A percentile compares a stretch with the other conserved stretches of the same genome.
Conservation (phyloP, 2,797 vertebrate species). For the Sebastes aleutianus region DNA sequence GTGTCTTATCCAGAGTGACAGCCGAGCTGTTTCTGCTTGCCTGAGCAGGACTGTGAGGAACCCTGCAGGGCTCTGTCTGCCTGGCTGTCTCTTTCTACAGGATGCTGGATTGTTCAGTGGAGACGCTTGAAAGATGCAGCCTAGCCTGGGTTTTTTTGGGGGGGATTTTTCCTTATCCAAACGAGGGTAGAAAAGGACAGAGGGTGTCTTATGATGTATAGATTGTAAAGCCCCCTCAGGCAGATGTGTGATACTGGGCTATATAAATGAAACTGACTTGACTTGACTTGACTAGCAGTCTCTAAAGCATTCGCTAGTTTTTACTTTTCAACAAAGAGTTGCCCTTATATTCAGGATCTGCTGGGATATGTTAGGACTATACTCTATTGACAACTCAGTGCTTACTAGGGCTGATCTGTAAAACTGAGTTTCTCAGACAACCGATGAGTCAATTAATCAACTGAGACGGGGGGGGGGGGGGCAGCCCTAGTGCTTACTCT, state of each 20-base stretch:
- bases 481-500: not conserved
- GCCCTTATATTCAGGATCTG: not conserved
- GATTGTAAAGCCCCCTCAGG: not conserved
- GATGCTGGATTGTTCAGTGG: conserved; percentile 10
- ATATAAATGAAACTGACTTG: not conserved
- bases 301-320: not conserved
- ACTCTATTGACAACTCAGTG: not conserved
- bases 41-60: conserved; percentile 71
- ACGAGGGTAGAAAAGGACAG: not conserved
- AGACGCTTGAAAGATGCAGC: conserved; percentile 20
- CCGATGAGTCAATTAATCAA: no score
- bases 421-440: no score
- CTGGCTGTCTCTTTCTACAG: conserved; percentile 48
- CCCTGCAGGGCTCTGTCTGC: conserved; percentile 66
- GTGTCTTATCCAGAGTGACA: conserved; percentile 64
- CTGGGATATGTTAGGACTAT: not conserved
- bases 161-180: not conserved
- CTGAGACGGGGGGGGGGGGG: no score
- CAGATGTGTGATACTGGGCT: not conserved
- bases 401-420: not conserved
- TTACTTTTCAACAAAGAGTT: not conserved
- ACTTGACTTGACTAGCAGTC: not conserved
- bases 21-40: conserved; percentile 72
- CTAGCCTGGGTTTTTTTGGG: not conserved
- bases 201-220: not conserved